Evolutionary conservation across 1,140 invertebrate species (phyloP).

Genomic region (Cylas formicarius): DNA sequence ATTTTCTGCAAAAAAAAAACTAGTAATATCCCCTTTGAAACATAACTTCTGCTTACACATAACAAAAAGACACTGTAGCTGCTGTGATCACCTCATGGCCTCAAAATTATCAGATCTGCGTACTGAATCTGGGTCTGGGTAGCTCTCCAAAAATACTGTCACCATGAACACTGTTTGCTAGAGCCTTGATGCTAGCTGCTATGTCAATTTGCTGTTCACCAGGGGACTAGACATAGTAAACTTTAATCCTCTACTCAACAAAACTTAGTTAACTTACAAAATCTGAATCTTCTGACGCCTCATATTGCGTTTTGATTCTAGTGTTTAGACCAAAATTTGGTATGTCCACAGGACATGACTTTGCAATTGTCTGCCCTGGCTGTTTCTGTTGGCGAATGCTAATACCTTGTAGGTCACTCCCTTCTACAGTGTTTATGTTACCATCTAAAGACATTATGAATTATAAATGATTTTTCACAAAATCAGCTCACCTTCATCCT

Average conservation of each 20-base stretch:
- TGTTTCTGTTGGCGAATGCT: too few species aligned
- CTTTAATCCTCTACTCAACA: neutral
- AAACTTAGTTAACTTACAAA: conserved; percentile 7
- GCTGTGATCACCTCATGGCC: too few species aligned
- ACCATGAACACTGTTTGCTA: conserved; percentile 78
- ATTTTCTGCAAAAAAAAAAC: too few species aligned
- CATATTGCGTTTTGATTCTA: conserved; percentile 6
- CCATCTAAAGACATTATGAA: too few species aligned
- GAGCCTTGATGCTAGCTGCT: conserved; percentile 76
- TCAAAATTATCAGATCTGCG: conserved; percentile 68
- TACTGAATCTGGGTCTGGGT: conserved; percentile 72
- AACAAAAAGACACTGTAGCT: too few species aligned
- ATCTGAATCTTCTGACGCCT: conserved; percentile 5
- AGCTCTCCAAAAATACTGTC: conserved; percentile 76
- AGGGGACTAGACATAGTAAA: conserved; percentile 26
- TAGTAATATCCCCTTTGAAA: too few species aligned
- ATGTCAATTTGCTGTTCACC: conserved; percentile 57
- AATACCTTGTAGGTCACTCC: too few species aligned
- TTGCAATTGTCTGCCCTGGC: too few species aligned
- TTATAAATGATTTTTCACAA: too few species aligned
- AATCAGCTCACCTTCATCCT: too few species aligned
- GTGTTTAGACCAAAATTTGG: conserved; percentile 10
- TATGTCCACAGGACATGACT: conserved; percentile 19
- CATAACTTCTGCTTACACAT: too few species aligned
- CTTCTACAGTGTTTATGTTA: too few species aligned